Percentiles rank a stretch among this genome's conserved stretches.
Conservation (phyloP, 2,888 invertebrate species). For the Amblyteles armatorius region DNA sequence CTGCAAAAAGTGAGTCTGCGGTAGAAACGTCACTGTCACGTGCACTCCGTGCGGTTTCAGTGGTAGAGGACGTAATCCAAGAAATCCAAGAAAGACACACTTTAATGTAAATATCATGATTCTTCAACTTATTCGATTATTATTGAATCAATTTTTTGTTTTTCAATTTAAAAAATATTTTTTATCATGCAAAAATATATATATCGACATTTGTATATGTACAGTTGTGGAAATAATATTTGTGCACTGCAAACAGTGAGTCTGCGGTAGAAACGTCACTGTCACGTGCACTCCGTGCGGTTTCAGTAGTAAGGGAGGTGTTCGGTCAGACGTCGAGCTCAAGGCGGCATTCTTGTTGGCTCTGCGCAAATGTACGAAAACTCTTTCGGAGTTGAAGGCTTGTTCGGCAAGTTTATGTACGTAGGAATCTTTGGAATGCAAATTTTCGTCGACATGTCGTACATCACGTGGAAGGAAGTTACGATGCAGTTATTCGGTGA, state of each 20-base stretch:
- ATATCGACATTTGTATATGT: background rate
- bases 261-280: slow-evolving; percentile 1
- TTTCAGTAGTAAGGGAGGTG: slow-evolving; percentile 49
- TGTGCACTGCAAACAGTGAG: background rate
- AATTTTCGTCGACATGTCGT: slow-evolving; percentile 29
- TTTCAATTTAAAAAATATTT: background rate
- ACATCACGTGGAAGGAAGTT: slow-evolving; percentile 21
- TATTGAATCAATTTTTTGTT: background rate
- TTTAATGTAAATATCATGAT: slow-evolving; percentile 13
- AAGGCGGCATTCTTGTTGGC: background rate
- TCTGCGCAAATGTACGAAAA: background rate
- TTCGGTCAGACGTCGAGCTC: slow-evolving; percentile 52
- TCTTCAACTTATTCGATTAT: background rate
- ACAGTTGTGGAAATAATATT: background rate
- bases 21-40: slow-evolving; percentile 33
- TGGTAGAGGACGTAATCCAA: slow-evolving; percentile 40
- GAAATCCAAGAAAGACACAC: background rate
- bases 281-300: slow-evolving; percentile 35
- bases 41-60: slow-evolving; percentile 29
- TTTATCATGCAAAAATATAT: background rate
- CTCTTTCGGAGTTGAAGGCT: background rate
- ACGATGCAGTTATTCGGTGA: slow-evolving; percentile 32
- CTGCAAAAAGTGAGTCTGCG: background rate
- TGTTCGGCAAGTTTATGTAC: background rate
- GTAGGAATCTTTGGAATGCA: background rate